Conservation (phyloP, 2,113 vertebrate species). For the Labeo rohita region DNA sequence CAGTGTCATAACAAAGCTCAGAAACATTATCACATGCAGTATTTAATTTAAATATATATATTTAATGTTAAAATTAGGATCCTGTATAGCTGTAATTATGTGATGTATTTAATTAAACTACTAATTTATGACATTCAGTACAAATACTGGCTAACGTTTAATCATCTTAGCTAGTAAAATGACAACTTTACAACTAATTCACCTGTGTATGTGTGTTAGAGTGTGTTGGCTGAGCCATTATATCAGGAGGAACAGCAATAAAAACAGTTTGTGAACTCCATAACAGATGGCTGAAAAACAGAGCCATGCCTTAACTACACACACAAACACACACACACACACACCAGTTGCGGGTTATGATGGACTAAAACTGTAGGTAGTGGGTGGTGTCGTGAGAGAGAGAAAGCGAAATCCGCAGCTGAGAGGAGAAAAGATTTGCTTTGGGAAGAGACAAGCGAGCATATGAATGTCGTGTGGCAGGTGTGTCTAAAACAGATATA, state of each 20-base stretch:
- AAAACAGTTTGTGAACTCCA: constrained; percentile 19
- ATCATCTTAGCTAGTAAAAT: neutral
- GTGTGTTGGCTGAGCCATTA: neutral
- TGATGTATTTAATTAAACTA: neutral
- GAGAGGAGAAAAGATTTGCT: constrained; percentile 27
- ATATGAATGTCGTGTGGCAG: neutral
- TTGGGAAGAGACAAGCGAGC: neutral
- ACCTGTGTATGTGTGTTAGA: neutral
- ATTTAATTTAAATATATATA: neutral
- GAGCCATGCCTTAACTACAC: constrained; percentile 35
- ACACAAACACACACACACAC: neutral
- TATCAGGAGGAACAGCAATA: constrained; percentile 21
- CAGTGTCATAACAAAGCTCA: neutral
- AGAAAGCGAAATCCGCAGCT: neutral
- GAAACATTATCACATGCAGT: neutral
- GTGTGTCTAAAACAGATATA: neutral
- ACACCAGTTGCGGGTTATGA: constrained; percentile 22
- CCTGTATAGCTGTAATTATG: neutral
- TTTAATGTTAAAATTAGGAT: neutral
- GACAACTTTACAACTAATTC: constrained; percentile 1
- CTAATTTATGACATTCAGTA: neutral
- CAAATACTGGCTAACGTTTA: neutral
- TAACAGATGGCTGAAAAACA: constrained; percentile 39
- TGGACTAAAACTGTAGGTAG: constrained; percentile 34
- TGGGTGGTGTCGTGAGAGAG: constrained; percentile 39